Evolutionary conservation across 2,113 vertebrate species (phyloP), one percentile per base, ranked within the genome.

Genomic region (Monarcha castaneiventris): DNA sequence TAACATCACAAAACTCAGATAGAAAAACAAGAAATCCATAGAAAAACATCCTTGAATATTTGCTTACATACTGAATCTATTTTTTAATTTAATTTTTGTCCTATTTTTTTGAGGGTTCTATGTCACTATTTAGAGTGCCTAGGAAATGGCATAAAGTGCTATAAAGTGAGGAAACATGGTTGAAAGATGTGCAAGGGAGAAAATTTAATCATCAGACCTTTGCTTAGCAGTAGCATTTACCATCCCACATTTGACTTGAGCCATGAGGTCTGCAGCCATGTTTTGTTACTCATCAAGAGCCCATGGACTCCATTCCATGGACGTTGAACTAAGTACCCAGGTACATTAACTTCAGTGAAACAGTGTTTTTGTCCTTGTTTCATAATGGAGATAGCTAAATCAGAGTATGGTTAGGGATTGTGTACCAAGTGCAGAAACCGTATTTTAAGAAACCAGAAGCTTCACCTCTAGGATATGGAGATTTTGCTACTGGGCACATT

Each of bases 191-290:
- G 3, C 5, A 78, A 78, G 8, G 15, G 7, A 77, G 20, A 66
- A 81, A 62, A 43, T 9, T 62, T 78, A 14, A 22, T 73, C 9
- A 44, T 77, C 17, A 58, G 18, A 46, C 4, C 44, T 72, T 58
- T n/a, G 5, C 3, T 74, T 46, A 59, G 37, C 12, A 44, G 5
- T 8, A 52, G 4, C 0, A 0, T 52, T 83, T 73, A 7, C 27
- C 56, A 5, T 56, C 44, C 62, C 13, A 61, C 4, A 16, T 44
- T 56, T 73, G 16, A 63, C 29, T 59, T 67, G 37, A 71, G 13
- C 27, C 62, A n/a, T 0, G 3, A 81, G 23, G 10, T 68, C 22
- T 76, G 29, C 10, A 68, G 2, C 13, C 17, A 7, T 19, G 3
- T 43, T 90, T 16, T 29, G 11, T 72, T 74, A 51, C 10, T 14